Evolutionary conservation across 2,888 invertebrate species (phyloP).

Genomic region (Dermolepida albohirtum): DNA sequence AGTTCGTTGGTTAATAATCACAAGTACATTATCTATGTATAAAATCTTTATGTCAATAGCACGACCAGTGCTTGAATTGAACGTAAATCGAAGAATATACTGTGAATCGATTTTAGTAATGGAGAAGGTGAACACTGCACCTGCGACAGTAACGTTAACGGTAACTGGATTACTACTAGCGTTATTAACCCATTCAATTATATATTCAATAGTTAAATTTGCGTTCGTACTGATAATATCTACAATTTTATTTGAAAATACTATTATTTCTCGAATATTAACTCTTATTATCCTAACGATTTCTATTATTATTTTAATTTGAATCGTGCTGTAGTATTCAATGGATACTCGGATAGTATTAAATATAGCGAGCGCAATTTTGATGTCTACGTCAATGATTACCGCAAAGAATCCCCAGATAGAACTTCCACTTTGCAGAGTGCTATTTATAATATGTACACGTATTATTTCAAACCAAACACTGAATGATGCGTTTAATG

Average conservation of each 20-base stretch:
- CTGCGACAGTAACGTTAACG: not conserved
- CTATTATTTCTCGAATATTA: not conserved
- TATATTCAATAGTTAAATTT: not conserved
- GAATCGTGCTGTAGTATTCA: not conserved
- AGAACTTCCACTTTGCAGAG: not conserved
- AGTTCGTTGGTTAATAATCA: conserved; percentile 17
- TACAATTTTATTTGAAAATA: not conserved
- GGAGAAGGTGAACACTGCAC: conserved; percentile 2
- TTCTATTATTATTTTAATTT: not conserved
- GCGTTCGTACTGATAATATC: not conserved
- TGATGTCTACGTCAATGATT: conserved; percentile 1
- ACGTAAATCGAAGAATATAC: conserved; percentile 2
- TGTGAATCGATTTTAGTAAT: conserved; percentile 1
- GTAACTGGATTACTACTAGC: conserved; percentile 2
- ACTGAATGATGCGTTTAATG: conserved; percentile 3
- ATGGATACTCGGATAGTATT: not conserved
- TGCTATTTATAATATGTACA: not conserved
- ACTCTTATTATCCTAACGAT: not conserved
- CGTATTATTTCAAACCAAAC: not conserved
- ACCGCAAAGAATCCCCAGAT: conserved; percentile 5
- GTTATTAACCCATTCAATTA: conserved; percentile 4
- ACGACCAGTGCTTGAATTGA: not conserved
- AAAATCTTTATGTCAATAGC: not conserved
- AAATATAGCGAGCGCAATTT: not conserved
- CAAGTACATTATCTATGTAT: not conserved